phyloP scores from a whole-genome alignment of 2,113 vertebrate genomes.

The Bubo blakistoni region DNA sequence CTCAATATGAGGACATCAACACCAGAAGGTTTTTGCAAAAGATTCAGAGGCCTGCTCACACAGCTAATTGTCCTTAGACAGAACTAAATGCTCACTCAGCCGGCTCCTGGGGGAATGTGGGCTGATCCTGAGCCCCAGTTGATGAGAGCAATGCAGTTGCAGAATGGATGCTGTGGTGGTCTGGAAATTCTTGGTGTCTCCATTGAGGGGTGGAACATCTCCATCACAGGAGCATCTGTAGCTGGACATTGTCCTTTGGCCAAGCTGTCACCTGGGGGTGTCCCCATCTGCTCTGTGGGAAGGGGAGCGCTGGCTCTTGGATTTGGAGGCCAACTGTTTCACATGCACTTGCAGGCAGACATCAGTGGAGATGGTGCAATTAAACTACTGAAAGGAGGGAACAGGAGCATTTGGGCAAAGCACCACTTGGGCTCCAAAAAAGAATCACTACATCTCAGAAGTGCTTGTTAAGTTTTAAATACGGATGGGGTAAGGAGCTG shows the following conservation, averaged over 20 bases:
- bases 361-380: accelerated
- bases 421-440: not conserved
- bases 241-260: not conserved
- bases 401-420: not conserved
- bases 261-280: not conserved
- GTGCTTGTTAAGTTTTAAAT: not conserved
- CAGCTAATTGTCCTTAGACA: not conserved
- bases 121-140: not conserved
- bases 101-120: accelerated
- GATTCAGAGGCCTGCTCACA: not conserved
- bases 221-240: not conserved
- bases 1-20: not conserved
- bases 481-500: not conserved
- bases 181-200: not conserved
- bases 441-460: not conserved
- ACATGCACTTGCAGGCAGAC: accelerated
- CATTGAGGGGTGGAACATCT: not conserved
- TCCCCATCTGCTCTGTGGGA: not conserved
- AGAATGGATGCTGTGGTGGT: accelerated
- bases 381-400: not conserved
- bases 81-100: not conserved
- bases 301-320: not conserved
- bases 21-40: not conserved
- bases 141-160: not conserved
- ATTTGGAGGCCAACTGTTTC: not conserved